Conservation (phyloP, 2,113 vertebrate genomes). For the Dasyornis broadbenti region DNA sequence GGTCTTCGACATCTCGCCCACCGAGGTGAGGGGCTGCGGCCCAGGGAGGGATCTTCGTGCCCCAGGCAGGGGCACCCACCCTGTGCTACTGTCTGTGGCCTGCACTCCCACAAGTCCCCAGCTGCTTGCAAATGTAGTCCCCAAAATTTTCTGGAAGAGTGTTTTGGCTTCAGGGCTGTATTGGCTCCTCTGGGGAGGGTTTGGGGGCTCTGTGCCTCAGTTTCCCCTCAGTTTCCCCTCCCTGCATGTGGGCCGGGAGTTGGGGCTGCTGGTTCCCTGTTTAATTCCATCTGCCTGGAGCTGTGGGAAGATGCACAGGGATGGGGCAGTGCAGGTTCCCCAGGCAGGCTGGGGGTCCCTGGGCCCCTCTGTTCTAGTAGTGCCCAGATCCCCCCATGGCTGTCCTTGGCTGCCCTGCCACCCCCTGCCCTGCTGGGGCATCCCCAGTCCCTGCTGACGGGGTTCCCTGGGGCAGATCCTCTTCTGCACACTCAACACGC, state of each 20-base stretch:
- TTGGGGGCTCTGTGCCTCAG: neutral
- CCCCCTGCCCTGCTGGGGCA: neutral
- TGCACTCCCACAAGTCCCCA: rapidly evolving
- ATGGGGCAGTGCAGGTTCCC: neutral
- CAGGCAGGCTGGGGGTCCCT: neutral
- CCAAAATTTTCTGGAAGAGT: neutral
- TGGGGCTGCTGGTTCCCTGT: rapidly evolving
- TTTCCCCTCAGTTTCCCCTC: neutral
- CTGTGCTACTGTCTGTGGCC: rapidly evolving
- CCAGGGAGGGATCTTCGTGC: neutral
- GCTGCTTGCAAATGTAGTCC: neutral
- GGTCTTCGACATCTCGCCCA: conserved; percentile 91
- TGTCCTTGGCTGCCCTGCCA: rapidly evolving
- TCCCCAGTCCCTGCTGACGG: neutral
- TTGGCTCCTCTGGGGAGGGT: neutral
- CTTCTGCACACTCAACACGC: conserved; percentile 96
- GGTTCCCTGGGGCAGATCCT: conserved; percentile 78
- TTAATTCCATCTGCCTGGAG: neutral
- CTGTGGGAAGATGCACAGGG: neutral
- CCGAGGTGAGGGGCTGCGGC: conserved; percentile 78
- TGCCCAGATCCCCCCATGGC: neutral
- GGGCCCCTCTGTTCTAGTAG: neutral
- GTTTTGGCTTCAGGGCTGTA: neutral
- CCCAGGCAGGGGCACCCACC: neutral
- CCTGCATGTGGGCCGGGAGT: neutral